Base-by-base conservation (phyloP, 2,888 invertebrate genomes). In the Orchesella flavescens region DNA sequence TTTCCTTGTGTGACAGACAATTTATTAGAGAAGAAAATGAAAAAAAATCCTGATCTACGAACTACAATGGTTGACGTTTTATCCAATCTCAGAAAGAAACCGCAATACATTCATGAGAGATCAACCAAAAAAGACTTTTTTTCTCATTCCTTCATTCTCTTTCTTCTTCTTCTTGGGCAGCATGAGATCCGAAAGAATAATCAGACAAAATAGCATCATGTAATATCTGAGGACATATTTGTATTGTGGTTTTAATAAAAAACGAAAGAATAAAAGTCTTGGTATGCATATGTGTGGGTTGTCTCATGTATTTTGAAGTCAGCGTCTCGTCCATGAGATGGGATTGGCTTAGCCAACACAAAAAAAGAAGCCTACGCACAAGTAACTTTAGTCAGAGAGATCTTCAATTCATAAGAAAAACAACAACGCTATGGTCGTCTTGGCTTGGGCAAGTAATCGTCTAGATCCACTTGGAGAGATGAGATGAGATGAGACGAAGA, bases 231-330 rank as follows among this genome's bases (percentile, higher is more conserved):
- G 19, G 19, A 57, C n/a, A 57, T 57, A 19, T 53, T 34, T 57
- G 57, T 57, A 17, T n/a, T 57, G 57, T 19, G 57, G 57, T 57
- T 57, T 53, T 57, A 19, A 57, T 57, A 57, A n/a, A 46, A n/a
- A 57, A 57, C n/a, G 4, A 57, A 17, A 57, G n/a, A 17, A 19
- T 17, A 57, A 57, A 17, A 57, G 19, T 19, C 10, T 57, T n/a
- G 34, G 34, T 34, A 34, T 34, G 34, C 34, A 34, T n/a, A n/a
- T 34, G 34, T 57, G 57, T 57, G 57, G 57, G 57, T 57, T 57
- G 57, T 19, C 19, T 57, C 17, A 3, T 57, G 19, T 19, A 53
- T 53, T 53, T 13, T 46, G n/a, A n/a, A 10, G 46, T 46, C 46
- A 46, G 53, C 53, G 7, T n/a, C 10, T 57, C 57, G n/a, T 34